Conservation (phyloP, 2,888 invertebrate species). For the Drosophila nr. perissopoda region DNA sequence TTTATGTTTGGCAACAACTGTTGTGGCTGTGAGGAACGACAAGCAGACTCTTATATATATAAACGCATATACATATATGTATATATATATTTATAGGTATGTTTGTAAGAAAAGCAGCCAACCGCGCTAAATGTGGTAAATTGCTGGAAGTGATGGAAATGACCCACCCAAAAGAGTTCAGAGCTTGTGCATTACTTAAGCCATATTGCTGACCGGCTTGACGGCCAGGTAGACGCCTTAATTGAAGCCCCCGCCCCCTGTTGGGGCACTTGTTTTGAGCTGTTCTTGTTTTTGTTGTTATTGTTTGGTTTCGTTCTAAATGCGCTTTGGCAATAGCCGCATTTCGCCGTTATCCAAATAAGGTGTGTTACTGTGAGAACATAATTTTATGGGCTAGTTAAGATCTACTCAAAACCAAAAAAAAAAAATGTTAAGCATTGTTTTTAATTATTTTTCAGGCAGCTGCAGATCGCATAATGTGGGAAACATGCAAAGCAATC, state of each 20-base stretch:
- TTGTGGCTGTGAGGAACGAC: constrained; percentile 20
- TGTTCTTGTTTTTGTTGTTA: constrained; percentile 5
- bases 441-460: constrained; percentile 26
- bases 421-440: constrained; percentile 13
- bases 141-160: constrained; percentile 38
- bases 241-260: constrained; percentile 44
- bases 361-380: constrained; percentile 70
- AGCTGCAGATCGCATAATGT: constrained; percentile 32
- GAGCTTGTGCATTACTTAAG: constrained; percentile 60
- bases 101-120: constrained; percentile 53
- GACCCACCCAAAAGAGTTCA: constrained; percentile 76
- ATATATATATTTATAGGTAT: too few relatives aligned
- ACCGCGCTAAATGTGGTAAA: constrained; percentile 37
- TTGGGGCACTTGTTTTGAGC: constrained; percentile 24
- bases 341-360: constrained; percentile 54
- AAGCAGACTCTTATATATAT: constrained; percentile 6
- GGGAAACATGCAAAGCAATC: constrained; percentile 47
- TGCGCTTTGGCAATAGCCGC: constrained; percentile 71
- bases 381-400: constrained; percentile 50
- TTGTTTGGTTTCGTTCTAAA: constrained; percentile 51
- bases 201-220: constrained; percentile 35
- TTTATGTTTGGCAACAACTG: constrained; percentile 65
- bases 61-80: background rate
- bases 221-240: constrained; percentile 73
- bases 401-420: constrained; percentile 29